Base-by-base conservation (phyloP, 2,113 vertebrate genomes). In the Megaceryle torquata region DNA sequence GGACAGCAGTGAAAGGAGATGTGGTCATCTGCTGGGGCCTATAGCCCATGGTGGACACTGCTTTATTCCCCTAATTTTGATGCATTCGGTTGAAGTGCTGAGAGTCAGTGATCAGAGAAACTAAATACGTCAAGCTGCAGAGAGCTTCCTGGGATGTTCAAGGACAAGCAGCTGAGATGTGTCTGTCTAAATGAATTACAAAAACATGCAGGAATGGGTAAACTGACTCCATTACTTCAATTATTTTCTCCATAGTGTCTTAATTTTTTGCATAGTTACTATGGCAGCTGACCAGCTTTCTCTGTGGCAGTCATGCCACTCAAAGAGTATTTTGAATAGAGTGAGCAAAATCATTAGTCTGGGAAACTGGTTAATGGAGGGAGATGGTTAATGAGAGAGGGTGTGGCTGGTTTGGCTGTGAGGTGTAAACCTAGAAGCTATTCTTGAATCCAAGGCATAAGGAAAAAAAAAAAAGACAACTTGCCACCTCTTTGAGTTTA, bases 171-270 rank as follows among this genome's bases (percentile, higher is more conserved):
- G 67, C 69, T 89, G 75, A 87, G 83, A 94, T 89, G 54, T 20
- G 83, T 82, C 82, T 91, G 92, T 92, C 56, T 81, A 88, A 95
- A 71, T 72, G 51, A 88, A 89, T 93, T 85, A 71, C 28, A 51
- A 86, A 96, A 87, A 22, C 10, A 29, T 24, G 37, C 41, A 87
- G 72, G 69, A 86, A 80, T 69, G 86, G 33, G 35, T 91, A 41
- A 80, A 68, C 44, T 9, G 3, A 9, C 28, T 91, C 79, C 22
- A 46, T 72, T 92, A 51, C 61, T 85, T 89, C 48, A 90, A 75
- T 86, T 86, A 57, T 87, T 88, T 89, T 92, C 35, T 95, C 57
- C 53, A 31, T 79, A 48, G 67, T 41, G 35, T 79, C 61, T 87
- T 89, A 64, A 41, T 48, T 86, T 90, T 89, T 89, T 93, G n/a